Base-by-base conservation (phyloP, 2,113 vertebrate species). In the Neogale vison region DNA sequence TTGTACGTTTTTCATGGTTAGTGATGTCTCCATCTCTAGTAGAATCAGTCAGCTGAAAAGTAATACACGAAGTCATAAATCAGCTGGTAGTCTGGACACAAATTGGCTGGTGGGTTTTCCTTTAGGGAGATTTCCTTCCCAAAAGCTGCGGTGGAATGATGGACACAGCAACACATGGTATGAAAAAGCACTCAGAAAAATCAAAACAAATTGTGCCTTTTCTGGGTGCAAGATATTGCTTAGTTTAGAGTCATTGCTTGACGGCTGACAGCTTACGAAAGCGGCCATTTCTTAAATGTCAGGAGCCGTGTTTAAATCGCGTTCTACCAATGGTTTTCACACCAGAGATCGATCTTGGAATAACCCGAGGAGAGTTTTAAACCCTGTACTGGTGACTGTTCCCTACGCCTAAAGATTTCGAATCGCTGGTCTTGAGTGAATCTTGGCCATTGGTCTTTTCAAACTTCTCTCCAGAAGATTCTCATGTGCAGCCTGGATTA, bases 151-250 rank as follows among this genome's bases (percentile, higher is more conserved):
- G 23, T 50, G 85, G 72, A 93, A 39, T 93, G 89, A 95, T 74
- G 89, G 91, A 83, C 71, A 55, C 57, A 90, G 47, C 88, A 92
- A n/a, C 74, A 85, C 36, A 34, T 47, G 72, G 26, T 80, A 92
- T 59, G 74, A 93, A 93, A 96, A 89, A 88, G 55, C 89, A 69
- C 86, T 96, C 81, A 93, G 91, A 84, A 89, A 96, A 96, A 96
- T 89, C 55, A 96, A 95, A 92, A 94, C 42, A 50, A 96, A 94
- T 67, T 76, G 61, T 89, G 79, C 91, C 92, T 95, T 79, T 83
- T 95, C 90, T 87, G 12, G 36, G 36, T 45, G 67, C 67, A 76
- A 92, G 93, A 55, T 21, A 76, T 45, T 92, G 74, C 95, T 96
- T 80, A 23, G 61, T 81, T 83, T 80, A 74, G 42, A 96, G 89